Percentiles rank a stretch among this genome's conserved stretches.
These are phyloP conservation scores for Cyanoderma ruficeps DNA, from an alignment of 2,113 vertebrate genomes.

Conservation along the genomic window DNA sequence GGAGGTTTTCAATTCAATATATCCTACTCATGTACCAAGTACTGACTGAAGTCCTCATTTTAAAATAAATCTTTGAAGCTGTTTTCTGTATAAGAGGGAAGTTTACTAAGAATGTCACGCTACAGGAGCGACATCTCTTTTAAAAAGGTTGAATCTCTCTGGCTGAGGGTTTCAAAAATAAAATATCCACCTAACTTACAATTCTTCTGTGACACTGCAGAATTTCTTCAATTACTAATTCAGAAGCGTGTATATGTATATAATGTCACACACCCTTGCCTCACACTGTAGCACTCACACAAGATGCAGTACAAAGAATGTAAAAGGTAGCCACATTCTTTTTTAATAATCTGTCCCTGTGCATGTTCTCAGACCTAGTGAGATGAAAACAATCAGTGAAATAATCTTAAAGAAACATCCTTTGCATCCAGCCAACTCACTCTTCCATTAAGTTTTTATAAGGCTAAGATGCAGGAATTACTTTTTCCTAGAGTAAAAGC, in stretches of 20 bases:
- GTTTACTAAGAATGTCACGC: slow-evolving; percentile 37
- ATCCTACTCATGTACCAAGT: slow-evolving; percentile 44
- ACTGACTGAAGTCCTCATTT: slow-evolving; percentile 46
- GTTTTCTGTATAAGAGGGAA: slow-evolving; percentile 30
- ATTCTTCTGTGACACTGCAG: neutral
- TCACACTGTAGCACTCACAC: neutral
- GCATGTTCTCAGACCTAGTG: neutral
- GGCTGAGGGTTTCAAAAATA: slow-evolving; percentile 70
- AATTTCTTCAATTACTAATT: neutral
- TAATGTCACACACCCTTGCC: neutral
- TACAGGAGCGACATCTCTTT: slow-evolving; percentile 28
- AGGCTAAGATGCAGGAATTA: neutral
- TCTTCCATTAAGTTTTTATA: neutral
- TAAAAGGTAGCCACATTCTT: neutral
- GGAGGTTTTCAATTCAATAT: slow-evolving; percentile 30
- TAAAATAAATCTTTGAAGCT: slow-evolving; percentile 43
- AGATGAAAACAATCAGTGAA: neutral
- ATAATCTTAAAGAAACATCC: neutral
- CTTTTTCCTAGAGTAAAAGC: neutral
- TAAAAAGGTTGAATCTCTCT: slow-evolving; percentile 46
- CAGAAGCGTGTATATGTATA: neutral
- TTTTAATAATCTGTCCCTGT: neutral
- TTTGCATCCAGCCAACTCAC: neutral
- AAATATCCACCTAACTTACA: slow-evolving; percentile 63
- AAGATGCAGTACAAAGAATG: neutral